Conservation (phyloP, 1,140 invertebrate genomes). For the Cherax quadricarinatus region DNA sequence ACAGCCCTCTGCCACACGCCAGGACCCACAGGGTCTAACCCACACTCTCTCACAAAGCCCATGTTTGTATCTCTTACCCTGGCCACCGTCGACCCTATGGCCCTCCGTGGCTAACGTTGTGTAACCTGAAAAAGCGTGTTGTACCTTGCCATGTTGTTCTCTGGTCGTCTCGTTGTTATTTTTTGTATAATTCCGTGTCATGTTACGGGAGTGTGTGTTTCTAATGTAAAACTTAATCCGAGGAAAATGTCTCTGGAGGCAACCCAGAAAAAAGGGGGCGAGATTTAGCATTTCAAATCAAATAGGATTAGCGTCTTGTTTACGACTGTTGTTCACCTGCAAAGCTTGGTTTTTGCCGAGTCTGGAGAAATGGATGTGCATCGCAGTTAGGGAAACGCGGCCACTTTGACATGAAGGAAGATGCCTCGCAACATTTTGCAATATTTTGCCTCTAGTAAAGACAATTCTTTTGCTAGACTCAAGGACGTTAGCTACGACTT, state of each 20-base stretch:
- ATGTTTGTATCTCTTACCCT: background rate
- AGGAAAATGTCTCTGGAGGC: conserved; percentile 50
- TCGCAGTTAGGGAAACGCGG: conserved; percentile 65
- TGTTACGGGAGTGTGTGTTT: conserved; percentile 46
- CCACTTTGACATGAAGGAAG: conserved; percentile 65
- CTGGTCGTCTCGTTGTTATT: conserved; percentile 46
- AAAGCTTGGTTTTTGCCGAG: conserved; percentile 51
- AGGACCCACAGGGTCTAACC: conserved; percentile 12
- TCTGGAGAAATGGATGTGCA: conserved; percentile 22
- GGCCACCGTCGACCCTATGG: conserved; percentile 16
- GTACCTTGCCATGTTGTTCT: conserved; percentile 62
- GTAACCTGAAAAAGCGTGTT: conserved; percentile 25
- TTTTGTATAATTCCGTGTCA: conserved; percentile 50
- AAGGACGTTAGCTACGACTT: conserved; percentile 35
- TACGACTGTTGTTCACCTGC: conserved; percentile 63
- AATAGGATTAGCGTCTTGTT: conserved; percentile 61
- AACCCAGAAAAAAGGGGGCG: conserved; percentile 3
- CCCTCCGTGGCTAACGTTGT: background rate
- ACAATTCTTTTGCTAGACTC: conserved; percentile 41
- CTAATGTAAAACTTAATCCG: conserved; percentile 63
- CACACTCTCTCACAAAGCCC: conserved; percentile 30
- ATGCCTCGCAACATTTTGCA: conserved; percentile 63
- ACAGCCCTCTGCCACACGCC: conserved; percentile 2
- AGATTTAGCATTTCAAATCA: conserved; percentile 59
- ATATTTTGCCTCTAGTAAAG: conserved; percentile 39